phyloP scores from a whole-genome alignment of 2,797 vertebrate species.

The Artibeus lituratus region DNA sequence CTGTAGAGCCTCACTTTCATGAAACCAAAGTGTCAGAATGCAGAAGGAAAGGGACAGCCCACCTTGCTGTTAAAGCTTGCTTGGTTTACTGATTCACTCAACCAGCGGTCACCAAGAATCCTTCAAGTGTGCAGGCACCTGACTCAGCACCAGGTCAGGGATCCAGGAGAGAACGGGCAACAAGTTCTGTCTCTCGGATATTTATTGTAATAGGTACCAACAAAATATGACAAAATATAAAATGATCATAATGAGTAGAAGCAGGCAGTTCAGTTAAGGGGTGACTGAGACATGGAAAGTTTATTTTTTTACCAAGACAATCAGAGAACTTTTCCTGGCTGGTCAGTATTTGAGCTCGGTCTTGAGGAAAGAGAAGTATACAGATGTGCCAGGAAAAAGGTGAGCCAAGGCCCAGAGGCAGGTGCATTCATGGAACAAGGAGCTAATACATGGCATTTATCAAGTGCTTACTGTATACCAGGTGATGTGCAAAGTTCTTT shows the following conservation, averaged over 20 bases:
- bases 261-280: neutral
- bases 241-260: neutral
- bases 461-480: neutral
- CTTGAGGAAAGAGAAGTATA: neutral
- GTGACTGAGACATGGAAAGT: neutral
- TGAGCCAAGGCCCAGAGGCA: neutral
- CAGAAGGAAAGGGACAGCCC: neutral
- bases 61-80: neutral
- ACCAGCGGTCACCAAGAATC: neutral
- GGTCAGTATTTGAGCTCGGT: neutral
- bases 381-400: neutral
- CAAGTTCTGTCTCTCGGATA: neutral
- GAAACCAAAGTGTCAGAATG: neutral
- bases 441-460: neutral
- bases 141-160: neutral
- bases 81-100: neutral
- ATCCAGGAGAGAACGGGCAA: neutral
- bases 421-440: neutral
- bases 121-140: neutral
- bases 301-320: neutral
- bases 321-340: neutral
- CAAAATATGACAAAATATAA: neutral
- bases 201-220: neutral
- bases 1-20: neutral
- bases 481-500: neutral